Percentiles rank a stretch among this genome's conserved stretches.
Evolutionary conservation across 2,888 invertebrate genomes (phyloP).

Genomic region (Drosophila nigritarsus): DNA sequence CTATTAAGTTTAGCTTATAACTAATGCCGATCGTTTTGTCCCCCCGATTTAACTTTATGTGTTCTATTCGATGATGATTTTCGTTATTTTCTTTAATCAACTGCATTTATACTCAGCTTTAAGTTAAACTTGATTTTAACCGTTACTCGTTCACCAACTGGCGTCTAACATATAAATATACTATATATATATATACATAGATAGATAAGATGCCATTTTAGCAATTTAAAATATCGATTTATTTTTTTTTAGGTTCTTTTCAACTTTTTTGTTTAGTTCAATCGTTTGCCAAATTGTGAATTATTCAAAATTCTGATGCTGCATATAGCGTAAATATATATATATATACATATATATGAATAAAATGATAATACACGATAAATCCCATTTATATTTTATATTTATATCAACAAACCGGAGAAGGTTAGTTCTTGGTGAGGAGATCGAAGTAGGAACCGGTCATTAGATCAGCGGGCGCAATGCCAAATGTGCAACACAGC

Average conservation of each 20-base stretch:
- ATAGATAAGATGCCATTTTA: constrained; percentile 12
- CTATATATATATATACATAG: neutral
- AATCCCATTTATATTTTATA: neutral
- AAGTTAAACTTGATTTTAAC: constrained; percentile 34
- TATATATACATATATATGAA: neutral
- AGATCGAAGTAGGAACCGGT: constrained; percentile 87
- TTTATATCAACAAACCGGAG: neutral
- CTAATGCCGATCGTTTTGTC: constrained; percentile 3
- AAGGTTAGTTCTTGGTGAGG: constrained; percentile 32
- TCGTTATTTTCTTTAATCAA: constrained; percentile 33
- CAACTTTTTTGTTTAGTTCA: constrained; percentile 1
- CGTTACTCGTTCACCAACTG: neutral
- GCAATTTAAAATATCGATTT: constrained; percentile 16
- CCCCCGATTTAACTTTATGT: constrained; percentile 22
- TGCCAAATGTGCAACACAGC: constrained; percentile 86
- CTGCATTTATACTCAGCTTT: constrained; percentile 64
- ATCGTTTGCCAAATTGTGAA: constrained; percentile 30
- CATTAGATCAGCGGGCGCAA: constrained; percentile 86
- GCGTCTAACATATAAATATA: neutral
- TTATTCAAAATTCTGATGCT: constrained; percentile 32
- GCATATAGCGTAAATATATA: constrained; percentile 1
- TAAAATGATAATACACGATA: neutral
- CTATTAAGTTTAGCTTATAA: constrained; percentile 34
- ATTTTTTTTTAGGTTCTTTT: constrained; percentile 7
- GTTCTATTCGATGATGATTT: constrained; percentile 12